Percentiles rank a stretch among this genome's conserved stretches.
These are phyloP conservation scores for Nyctereutes procyonoides DNA, from an alignment of 2,113 vertebrate species.

Conservation along the genomic window DNA sequence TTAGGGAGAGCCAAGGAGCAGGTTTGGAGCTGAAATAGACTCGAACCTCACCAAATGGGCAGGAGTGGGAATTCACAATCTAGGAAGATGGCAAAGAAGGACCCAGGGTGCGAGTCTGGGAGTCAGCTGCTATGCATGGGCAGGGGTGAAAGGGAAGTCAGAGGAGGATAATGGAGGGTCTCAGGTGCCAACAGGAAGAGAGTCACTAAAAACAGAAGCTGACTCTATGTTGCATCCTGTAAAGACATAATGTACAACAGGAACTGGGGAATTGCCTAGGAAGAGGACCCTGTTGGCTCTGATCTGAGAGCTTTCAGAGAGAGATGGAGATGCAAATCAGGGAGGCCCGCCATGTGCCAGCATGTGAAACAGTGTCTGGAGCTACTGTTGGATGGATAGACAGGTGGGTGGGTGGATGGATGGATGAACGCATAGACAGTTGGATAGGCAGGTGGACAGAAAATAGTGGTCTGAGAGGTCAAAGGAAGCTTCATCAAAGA, in stretches of 20 bases:
- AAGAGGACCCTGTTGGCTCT: background rate
- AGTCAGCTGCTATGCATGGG: background rate
- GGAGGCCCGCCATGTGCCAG: background rate
- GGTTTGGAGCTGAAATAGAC: background rate
- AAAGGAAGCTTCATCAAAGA: background rate
- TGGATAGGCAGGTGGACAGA: background rate
- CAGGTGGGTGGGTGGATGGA: background rate
- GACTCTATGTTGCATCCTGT: background rate
- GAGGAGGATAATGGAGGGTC: background rate
- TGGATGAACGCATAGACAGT: background rate
- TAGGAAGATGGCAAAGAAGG: background rate
- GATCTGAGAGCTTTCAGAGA: background rate
- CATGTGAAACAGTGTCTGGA: background rate
- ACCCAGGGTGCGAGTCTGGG: background rate
- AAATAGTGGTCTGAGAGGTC: background rate
- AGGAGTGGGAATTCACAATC: background rate
- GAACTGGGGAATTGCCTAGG: background rate
- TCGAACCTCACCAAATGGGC: background rate
- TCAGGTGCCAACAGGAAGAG: background rate
- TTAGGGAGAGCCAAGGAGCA: background rate
- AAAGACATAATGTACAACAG: background rate
- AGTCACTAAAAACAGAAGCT: background rate
- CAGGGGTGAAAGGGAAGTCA: background rate
- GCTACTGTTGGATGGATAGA: background rate
- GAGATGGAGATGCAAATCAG: background rate